Conservation (phyloP, 1,140 invertebrate species). For the Magallana ariakensis region DNA sequence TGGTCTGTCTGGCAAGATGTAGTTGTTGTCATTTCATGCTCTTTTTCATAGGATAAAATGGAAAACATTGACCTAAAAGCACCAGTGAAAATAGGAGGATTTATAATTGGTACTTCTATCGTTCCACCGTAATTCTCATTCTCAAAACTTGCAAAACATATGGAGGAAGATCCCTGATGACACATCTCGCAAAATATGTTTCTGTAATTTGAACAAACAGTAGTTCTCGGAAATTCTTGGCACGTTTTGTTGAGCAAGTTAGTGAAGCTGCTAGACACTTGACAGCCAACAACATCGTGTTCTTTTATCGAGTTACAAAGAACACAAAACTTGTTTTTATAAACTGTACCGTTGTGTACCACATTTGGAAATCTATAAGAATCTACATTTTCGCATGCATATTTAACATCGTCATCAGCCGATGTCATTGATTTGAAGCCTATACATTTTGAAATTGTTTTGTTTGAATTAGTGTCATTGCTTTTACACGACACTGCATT, state of each 20-base stretch:
- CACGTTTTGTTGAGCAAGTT: not conserved
- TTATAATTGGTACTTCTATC: not conserved
- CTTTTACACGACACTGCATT: not conserved
- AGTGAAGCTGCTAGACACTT: not conserved
- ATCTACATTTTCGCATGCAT: not conserved
- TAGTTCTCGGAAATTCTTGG: not conserved
- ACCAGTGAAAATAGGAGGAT: not conserved
- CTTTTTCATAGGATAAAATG: not conserved
- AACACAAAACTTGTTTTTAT: conserved; percentile 30
- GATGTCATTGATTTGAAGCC: too few relatives aligned
- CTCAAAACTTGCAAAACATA: not conserved
- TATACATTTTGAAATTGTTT: not conserved
- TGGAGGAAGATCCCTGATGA: not conserved
- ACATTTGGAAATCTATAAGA: conserved; percentile 21
- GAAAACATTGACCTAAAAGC: not conserved
- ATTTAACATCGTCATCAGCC: not conserved
- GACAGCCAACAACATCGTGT: not conserved
- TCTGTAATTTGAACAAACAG: not conserved
- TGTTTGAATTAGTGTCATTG: too few relatives aligned
- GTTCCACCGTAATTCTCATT: not conserved
- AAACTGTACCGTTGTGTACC: not conserved
- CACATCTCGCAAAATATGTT: conserved; percentile 18
- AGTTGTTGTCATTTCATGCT: not conserved
- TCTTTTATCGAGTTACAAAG: not conserved
- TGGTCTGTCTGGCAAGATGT: not conserved